Conservation (phyloP, 2,113 vertebrate species). For the Seriola quinqueradiata region DNA sequence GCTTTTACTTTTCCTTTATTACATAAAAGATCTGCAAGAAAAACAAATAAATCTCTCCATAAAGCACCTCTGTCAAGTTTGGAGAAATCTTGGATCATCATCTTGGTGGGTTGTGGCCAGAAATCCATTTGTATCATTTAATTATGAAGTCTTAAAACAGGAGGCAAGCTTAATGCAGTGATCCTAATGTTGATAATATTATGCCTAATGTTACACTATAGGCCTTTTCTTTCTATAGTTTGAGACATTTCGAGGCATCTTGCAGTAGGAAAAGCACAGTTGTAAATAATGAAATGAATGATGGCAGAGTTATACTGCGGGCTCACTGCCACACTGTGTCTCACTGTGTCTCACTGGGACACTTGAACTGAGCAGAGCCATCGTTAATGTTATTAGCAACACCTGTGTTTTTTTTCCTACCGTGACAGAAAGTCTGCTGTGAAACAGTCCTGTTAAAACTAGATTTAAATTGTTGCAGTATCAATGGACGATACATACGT, state of each 20-base stretch:
- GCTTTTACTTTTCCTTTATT: neutral
- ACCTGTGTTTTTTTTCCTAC: no score
- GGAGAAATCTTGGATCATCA: neutral
- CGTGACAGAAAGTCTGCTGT: no score
- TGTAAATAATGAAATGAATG: no score
- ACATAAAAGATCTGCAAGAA: neutral
- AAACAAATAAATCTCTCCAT: neutral
- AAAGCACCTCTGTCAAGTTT: neutral
- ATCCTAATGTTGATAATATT: neutral
- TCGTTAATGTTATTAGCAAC: no score
- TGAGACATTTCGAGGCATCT: neutral
- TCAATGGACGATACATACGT: no score
- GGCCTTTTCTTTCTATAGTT: neutral
- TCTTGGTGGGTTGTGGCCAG: neutral
- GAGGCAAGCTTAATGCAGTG: neutral
- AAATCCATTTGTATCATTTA: neutral
- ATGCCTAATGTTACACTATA: no score
- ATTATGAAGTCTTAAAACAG: neutral
- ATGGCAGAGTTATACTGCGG: no score
- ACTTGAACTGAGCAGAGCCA: no score
- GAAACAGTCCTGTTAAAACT: no score
- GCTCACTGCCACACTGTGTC: no score
- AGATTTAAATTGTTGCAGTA: no score
- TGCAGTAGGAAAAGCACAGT: neutral
- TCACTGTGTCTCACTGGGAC: no score